These are phyloP conservation scores for Pristionchus pacificus DNA, from an alignment of 1,140 invertebrate species.

Conservation along the genomic window DNA sequence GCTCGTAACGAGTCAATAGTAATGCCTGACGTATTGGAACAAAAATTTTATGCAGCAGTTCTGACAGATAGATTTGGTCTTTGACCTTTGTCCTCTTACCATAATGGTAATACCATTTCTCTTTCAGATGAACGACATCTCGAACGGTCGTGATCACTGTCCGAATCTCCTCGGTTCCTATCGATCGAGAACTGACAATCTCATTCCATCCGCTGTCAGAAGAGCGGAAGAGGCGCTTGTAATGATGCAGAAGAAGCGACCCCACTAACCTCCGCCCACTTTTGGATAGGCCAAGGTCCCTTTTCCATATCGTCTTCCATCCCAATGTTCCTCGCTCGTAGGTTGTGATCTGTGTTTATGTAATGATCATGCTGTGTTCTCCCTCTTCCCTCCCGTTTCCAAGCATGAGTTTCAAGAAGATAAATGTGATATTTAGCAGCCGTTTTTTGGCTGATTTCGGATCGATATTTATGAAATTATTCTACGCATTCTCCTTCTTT, in stretches of 20 bases:
- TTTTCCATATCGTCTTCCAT: too few species aligned
- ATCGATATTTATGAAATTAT: too few species aligned
- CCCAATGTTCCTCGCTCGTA: too few species aligned
- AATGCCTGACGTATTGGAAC: slow-evolving; percentile 21
- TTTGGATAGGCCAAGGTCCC: too few species aligned
- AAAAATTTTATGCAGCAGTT: background rate
- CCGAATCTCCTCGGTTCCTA: slow-evolving; percentile 48
- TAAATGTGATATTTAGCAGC: too few species aligned
- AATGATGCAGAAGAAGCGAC: slow-evolving; percentile 31
- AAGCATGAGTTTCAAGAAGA: too few species aligned
- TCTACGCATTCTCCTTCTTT: too few species aligned
- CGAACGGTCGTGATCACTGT: slow-evolving; percentile 48
- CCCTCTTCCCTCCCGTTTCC: too few species aligned
- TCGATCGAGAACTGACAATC: slow-evolving; percentile 52
- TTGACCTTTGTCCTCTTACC: slow-evolving; percentile 1
- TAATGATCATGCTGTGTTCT: too few species aligned
- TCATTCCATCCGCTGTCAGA: slow-evolving; percentile 50
- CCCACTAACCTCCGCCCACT: too few species aligned
- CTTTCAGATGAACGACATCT: slow-evolving; percentile 54
- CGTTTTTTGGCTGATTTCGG: too few species aligned
- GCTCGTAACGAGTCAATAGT: background rate
- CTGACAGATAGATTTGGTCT: background rate
- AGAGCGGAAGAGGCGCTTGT: slow-evolving; percentile 52
- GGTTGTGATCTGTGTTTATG: too few species aligned
- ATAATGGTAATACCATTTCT: background rate